Percentiles rank a stretch among this genome's conserved stretches.
Evolutionary conservation across 2,113 vertebrate species (phyloP).

Genomic region (Oreocharis arfaki): DNA sequence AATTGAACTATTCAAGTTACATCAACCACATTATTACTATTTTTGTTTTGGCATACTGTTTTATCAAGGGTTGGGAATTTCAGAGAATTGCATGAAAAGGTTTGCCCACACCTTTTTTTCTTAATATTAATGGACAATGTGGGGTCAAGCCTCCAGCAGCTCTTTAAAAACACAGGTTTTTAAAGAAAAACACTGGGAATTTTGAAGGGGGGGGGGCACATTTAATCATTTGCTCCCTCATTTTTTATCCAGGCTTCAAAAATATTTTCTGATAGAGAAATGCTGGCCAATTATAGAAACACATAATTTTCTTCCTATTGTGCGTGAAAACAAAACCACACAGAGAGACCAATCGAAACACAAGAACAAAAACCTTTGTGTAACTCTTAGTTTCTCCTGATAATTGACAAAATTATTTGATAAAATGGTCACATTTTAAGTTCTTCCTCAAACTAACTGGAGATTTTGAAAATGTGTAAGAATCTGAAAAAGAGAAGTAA

Average conservation of each 20-base stretch:
- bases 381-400: neutral
- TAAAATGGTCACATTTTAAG: neutral
- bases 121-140: neutral
- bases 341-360: neutral
- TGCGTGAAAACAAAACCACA: neutral
- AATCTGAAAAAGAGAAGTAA: neutral
- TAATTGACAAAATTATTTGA: neutral
- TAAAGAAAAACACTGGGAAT: neutral
- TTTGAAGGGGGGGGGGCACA: neutral
- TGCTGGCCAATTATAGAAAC: neutral
- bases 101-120: neutral
- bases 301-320: neutral
- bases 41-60: neutral
- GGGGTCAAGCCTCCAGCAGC: neutral
- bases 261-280: neutral
- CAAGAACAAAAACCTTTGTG: neutral
- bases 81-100: neutral
- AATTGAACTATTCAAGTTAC: neutral
- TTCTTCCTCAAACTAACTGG: neutral
- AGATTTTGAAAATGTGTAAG: neutral
- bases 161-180: neutral
- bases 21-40: neutral
- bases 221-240: neutral
- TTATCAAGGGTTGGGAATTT: neutral
- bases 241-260: neutral